These are phyloP conservation scores for Sarcophaga variegata DNA, from an alignment of 2,888 invertebrate species.

Conservation along the genomic window DNA sequence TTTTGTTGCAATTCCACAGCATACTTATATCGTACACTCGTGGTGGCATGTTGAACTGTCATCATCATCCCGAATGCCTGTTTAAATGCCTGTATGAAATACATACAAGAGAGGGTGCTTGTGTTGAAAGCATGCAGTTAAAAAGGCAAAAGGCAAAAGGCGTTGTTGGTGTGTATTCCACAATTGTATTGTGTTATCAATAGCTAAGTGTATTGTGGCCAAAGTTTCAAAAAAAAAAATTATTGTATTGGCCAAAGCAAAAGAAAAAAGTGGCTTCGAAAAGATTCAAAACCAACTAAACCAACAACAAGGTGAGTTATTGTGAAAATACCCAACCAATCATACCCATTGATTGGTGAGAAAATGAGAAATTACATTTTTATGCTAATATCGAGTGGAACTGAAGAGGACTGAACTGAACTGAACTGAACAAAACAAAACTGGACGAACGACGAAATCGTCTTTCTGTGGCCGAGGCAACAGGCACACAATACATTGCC, in stretches of 20 bases:
- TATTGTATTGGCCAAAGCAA: constrained; percentile 44
- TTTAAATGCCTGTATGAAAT: neutral
- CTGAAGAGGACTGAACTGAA: neutral
- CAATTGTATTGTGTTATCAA: neutral
- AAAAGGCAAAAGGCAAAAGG: neutral
- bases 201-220: constrained; percentile 4
- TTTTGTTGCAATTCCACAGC: constrained; percentile 24
- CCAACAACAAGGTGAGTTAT: constrained; percentile 56
- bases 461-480: too few relatives aligned
- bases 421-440: neutral
- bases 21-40: neutral
- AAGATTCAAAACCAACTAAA: neutral
- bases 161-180: neutral
- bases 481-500: too few relatives aligned
- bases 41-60: neutral
- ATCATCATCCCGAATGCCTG: constrained; percentile 15
- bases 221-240: constrained; percentile 32
- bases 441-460: too few relatives aligned
- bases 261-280: neutral
- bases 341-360: constrained; percentile 68
- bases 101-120: neutral
- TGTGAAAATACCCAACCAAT: constrained; percentile 64
- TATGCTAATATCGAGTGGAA: constrained; percentile 56
- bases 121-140: neutral
- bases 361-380: constrained; percentile 69